phyloP scores from a whole-genome alignment of 2,797 vertebrate genomes.

The Caiman crocodilus region DNA sequence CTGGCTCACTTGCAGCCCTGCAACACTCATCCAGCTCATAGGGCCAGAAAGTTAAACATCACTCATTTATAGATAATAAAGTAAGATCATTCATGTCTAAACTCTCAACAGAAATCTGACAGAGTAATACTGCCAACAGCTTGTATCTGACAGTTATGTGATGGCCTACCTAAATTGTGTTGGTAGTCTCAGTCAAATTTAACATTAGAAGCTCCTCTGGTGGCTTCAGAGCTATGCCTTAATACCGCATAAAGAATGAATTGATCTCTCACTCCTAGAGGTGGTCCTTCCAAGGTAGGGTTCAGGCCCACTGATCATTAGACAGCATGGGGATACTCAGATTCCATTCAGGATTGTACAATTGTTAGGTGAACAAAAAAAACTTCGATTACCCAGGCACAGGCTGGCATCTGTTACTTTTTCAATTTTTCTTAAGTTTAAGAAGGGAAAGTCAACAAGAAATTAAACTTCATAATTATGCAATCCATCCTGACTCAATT shows the following conservation, averaged over 20 bases:
- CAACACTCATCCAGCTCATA: too few species aligned
- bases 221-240: rapidly evolving
- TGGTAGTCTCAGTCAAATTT: not conserved
- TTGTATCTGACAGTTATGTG: not conserved
- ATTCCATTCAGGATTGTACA: not conserved
- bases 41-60: too few species aligned
- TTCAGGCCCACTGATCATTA: rapidly evolving
- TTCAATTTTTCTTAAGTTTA: not conserved
- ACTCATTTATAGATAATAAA: not conserved
- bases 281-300: rapidly evolving
- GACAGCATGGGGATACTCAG: rapidly evolving
- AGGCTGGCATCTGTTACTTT: not conserved
- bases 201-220: not conserved
- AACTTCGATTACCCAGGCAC: not conserved
- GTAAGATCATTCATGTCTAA: not conserved
- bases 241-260: rapidly evolving
- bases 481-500: not conserved
- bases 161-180: rapidly evolving
- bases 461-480: not conserved
- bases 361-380: rapidly evolving
- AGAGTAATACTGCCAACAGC: not conserved
- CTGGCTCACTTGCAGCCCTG: too few species aligned
- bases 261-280: not conserved
- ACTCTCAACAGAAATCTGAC: rapidly evolving
- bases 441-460: not conserved